Base-by-base conservation (phyloP, 2,113 vertebrate species). In the Cricetomys ansorgei region DNA sequence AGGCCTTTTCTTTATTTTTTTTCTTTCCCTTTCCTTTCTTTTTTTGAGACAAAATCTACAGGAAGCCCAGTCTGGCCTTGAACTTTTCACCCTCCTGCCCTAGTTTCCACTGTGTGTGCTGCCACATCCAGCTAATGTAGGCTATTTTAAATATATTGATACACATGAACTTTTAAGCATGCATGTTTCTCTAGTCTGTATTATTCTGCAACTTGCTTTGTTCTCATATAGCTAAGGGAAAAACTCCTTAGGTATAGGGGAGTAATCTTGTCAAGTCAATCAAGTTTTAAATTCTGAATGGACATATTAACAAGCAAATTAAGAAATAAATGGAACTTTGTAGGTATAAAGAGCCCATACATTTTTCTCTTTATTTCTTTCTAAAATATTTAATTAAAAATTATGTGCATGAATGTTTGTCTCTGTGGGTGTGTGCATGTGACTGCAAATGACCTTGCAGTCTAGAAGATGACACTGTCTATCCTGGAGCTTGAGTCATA, bases 291-390 rank as follows among this genome's bases (percentile, higher is more conserved):
- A n/a, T 50, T 88, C 64, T 88, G 2, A 83, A 80, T 69, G 79
- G 34, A 62, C 29, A 92, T 53, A 94, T 92, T 80, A 94, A 88
- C 93, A 95, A 90, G 48, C 10, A 85, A 75, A 76, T 91, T 88
- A 85, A 79, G 43, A 89, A 92, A 40, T 89, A 64, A 2, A 13
- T 53, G 9, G 34, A 86, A 69, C 84, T 69, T 21, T n/a, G 64
- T n/a, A 53, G 3, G 37, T 15, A n/a, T 67, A 50, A 69, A 86
- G 31, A 37, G 19, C 4, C 17, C 16, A 34, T 86, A 69, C 15
- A 23, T 48, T 67, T 43, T 67, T 64, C 27, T 48, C 29, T 21
- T 53, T 17, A 1, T 65, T 84, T 85, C 59, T 85, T 85, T 67
- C 7, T 15, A 81, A 81, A 27, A 81, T 59, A 59, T 29, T 64